A percentile compares a stretch with the other conserved stretches of the same genome.
Conservation (phyloP, 2,797 vertebrate species). For the Halcyon smyrnensis region DNA sequence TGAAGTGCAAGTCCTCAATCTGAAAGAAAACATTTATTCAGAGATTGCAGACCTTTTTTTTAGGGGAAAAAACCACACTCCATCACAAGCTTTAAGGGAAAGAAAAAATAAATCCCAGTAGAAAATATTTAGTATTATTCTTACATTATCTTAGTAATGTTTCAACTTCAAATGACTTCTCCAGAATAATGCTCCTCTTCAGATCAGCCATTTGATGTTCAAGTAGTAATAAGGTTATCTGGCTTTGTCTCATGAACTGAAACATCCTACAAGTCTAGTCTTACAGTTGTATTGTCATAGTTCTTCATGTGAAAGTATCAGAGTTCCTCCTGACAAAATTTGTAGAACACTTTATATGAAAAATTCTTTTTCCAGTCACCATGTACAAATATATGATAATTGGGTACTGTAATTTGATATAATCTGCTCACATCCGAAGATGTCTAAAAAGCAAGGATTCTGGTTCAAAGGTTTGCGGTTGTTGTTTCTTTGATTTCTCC, state of each 20-base stretch:
- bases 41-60: not conserved
- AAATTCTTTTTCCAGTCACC: not conserved
- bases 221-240: not conserved
- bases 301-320: not conserved
- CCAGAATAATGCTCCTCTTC: conserved; percentile 21
- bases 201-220: conserved; percentile 10
- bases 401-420: not conserved
- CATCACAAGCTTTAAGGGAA: not conserved
- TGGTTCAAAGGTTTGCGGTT: accelerated
- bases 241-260: not conserved
- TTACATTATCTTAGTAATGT: not conserved
- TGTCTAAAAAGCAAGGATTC: not conserved
- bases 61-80: not conserved
- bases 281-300: not conserved
- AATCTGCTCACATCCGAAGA: not conserved
- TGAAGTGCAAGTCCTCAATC: not conserved
- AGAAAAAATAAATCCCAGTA: not conserved
- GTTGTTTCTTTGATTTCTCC: not conserved
- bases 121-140: not conserved
- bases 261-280: not conserved
- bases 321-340: not conserved
- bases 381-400: not conserved
- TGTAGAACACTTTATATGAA: not conserved
- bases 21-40: not conserved
- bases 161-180: conserved; percentile 27